Evolutionary conservation across 2,888 invertebrate species (phyloP).

Genomic region (Marasmarcha lunaedactyla): DNA sequence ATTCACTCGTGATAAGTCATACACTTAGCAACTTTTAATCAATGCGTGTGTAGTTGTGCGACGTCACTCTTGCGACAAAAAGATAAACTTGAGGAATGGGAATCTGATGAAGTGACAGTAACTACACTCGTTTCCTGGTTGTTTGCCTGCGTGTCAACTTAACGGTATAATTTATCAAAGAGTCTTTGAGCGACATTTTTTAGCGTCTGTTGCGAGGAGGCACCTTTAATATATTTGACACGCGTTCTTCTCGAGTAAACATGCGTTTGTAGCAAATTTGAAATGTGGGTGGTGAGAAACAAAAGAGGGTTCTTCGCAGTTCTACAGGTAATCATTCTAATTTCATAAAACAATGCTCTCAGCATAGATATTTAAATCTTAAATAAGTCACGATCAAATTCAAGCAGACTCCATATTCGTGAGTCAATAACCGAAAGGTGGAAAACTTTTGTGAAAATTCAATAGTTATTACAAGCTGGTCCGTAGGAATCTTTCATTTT

Average conservation of each 20-base stretch:
- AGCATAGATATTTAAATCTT: no score
- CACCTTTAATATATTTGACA: conserved; percentile 47
- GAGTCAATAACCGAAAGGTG: neutral
- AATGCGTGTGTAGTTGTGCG: no score
- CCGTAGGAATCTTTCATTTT: conserved; percentile 45
- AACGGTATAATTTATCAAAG: conserved; percentile 59
- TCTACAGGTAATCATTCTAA: no score
- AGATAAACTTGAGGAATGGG: conserved; percentile 19
- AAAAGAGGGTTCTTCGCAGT: no score
- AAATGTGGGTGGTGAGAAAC: no score
- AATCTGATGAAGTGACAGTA: conserved; percentile 17
- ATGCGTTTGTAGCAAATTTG: conserved; percentile 32
- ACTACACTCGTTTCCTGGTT: conserved; percentile 15
- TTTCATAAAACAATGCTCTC: no score
- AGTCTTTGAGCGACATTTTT: conserved; percentile 44
- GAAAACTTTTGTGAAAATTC: conserved; percentile 16
- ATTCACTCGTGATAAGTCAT: no score
- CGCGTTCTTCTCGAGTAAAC: conserved; percentile 44
- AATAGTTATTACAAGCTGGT: conserved; percentile 26
- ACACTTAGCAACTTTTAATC: no score
- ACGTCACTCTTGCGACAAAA: no score
- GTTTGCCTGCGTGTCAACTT: conserved; percentile 34
- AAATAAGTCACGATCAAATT: neutral
- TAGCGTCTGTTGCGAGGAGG: conserved; percentile 25
- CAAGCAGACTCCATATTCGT: neutral